Percentiles rank a stretch among this genome's conserved stretches.
These are phyloP conservation scores for Acronicta psi DNA, from an alignment of 2,888 invertebrate species.

Conservation along the genomic window DNA sequence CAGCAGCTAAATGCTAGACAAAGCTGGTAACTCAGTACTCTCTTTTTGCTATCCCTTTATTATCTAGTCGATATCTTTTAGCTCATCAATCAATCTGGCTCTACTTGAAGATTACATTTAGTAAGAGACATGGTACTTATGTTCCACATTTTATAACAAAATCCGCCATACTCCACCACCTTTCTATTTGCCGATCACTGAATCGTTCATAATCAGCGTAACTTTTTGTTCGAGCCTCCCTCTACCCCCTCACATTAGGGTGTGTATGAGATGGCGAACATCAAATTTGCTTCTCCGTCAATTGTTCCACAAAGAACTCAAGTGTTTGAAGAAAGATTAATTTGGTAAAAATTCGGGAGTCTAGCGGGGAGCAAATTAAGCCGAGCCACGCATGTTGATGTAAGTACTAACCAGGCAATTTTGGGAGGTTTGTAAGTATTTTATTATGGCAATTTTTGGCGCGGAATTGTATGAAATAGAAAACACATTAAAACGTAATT, in stretches of 20 bases:
- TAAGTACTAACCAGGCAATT: conserved; percentile 11
- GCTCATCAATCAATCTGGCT: too few species aligned
- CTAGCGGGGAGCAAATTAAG: conserved; percentile 45
- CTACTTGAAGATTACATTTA: too few species aligned
- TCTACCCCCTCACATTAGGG: conserved; percentile 30
- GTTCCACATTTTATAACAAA: background rate
- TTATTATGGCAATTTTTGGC: background rate
- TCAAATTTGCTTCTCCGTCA: conserved; percentile 76
- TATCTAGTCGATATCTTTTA: too few species aligned
- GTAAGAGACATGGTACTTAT: too few species aligned
- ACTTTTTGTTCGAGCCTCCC: conserved; percentile 30
- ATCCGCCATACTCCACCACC: conserved; percentile 8
- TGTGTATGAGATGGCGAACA: conserved; percentile 58
- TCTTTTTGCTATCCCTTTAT: too few species aligned
- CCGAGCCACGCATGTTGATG: conserved; percentile 36
- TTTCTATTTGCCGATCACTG: conserved; percentile 19
- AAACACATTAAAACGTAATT: background rate
- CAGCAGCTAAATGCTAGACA: too few species aligned
- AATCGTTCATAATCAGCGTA: conserved; percentile 14
- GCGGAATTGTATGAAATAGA: background rate
- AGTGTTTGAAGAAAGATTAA: conserved; percentile 87
- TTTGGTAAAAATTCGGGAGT: conserved; percentile 77
- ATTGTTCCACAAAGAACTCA: conserved; percentile 72
- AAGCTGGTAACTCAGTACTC: too few species aligned
- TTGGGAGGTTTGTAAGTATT: background rate